Conservation (phyloP, 2,797 vertebrate species). For the Crenuchus spilurus region DNA sequence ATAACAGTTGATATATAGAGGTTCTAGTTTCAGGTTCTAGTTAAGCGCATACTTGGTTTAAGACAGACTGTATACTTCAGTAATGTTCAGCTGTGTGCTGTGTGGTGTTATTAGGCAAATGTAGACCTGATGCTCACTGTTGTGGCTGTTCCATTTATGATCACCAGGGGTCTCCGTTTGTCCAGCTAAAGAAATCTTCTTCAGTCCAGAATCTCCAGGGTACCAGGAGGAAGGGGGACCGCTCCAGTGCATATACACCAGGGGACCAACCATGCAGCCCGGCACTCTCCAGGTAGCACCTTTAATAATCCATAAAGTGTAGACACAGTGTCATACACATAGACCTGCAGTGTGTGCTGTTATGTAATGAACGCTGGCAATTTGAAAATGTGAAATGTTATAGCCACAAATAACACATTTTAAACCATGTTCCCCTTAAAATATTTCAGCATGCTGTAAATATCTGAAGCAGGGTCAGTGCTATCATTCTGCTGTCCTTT, state of each 20-base stretch:
- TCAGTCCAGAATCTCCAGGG: slow-evolving; percentile 80
- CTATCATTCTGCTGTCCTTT: neutral
- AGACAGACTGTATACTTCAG: too few species aligned
- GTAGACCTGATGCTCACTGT: neutral
- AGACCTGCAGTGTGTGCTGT: neutral
- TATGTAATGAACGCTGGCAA: neutral
- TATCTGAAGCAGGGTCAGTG: neutral
- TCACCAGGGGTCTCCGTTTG: slow-evolving; percentile 81
- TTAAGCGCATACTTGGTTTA: too few species aligned
- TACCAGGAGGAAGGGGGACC: slow-evolving; percentile 71
- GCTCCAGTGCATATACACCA: slow-evolving; percentile 78
- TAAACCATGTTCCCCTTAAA: neutral
- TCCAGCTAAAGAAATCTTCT: slow-evolving; percentile 76
- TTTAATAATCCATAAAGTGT: too few species aligned
- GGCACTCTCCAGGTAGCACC: slow-evolving; percentile 68
- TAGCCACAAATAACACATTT: neutral
- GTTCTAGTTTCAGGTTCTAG: too few species aligned
- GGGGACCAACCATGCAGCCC: slow-evolving; percentile 57
- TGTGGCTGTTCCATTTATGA: slow-evolving; percentile 27
- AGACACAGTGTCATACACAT: too few species aligned
- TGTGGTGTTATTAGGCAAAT: neutral
- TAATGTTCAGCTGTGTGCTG: neutral
- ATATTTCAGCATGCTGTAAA: neutral
- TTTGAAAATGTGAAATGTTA: neutral
- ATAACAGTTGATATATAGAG: too few species aligned